Conservation (phyloP, 1,140 invertebrate species). For the Trissolcus basalis region DNA sequence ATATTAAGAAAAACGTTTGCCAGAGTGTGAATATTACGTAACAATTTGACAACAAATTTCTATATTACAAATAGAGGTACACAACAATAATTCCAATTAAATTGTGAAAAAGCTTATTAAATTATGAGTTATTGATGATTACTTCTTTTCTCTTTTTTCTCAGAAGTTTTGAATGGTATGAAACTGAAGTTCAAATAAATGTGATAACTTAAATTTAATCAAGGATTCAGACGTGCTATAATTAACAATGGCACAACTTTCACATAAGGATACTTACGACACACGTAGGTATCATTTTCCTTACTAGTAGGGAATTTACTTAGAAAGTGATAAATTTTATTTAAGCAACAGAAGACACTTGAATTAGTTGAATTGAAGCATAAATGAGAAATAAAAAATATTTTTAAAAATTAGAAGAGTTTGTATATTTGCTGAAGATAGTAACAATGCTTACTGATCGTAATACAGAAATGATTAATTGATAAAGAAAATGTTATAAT, state of each 20-base stretch:
- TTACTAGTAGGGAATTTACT: too few relatives aligned
- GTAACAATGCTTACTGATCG: neutral
- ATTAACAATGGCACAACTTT: constrained; percentile 39
- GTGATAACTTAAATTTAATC: constrained; percentile 35
- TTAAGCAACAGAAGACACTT: too few relatives aligned
- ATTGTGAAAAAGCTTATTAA: neutral
- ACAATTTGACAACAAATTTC: too few relatives aligned
- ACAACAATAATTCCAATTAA: too few relatives aligned
- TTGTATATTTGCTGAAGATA: neutral
- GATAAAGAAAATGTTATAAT: constrained; percentile 11
- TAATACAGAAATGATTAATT: neutral
- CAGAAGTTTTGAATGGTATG: constrained; percentile 11
- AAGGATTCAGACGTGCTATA: constrained; percentile 14
- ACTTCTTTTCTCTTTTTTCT: neutral
- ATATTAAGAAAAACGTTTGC: too few relatives aligned
- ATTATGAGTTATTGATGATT: constrained; percentile 5
- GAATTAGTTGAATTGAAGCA: too few relatives aligned
- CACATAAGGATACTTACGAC: constrained; percentile 41
- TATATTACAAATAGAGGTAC: too few relatives aligned
- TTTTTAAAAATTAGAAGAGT: neutral
- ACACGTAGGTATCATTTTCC: constrained; percentile 18
- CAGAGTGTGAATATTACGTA: too few relatives aligned
- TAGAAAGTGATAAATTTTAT: too few relatives aligned
- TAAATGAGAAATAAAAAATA: too few relatives aligned
- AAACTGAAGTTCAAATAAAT: constrained; percentile 31